Base-by-base conservation (phyloP, 2,888 invertebrate genomes). In the Trimorus sp. region DNA sequence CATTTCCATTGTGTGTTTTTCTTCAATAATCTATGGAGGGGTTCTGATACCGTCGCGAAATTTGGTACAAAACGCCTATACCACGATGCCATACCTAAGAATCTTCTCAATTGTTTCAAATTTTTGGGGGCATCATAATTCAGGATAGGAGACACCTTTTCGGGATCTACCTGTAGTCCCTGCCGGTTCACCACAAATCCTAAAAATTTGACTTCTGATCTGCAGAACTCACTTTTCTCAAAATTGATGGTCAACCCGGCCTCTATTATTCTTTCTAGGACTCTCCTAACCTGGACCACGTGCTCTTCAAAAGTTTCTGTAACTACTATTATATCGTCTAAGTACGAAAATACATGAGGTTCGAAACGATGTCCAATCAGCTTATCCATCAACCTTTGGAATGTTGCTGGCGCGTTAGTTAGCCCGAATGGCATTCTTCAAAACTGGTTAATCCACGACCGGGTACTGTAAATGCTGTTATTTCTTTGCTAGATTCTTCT, bases 31-130 rank as follows among this genome's bases (percentile, higher is more conserved):
- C 7, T 7, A 15, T 15, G 11, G 6, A 62, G 14, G 0, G 62
- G 48, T 11, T 40, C 45, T 1, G 36, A 5, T n/a, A 45, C 9
- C 5, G 36, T 9, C 9, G 36, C 45, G 11, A 65, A 65, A 8
- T 36, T 42, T 9, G 9, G 26, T 2, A 65, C 42, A n/a, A 51
- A 65, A 12, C 62, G 48, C 5, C 62, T 11, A 48, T 63, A 63
- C 62, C 62, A 63, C 26, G 62, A 49, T 9, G 49, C 49, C 65
- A 65, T 65, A 12, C 89, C 88, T 0, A 89, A 40, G 48, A 89
- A 89, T 7, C 84, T 40, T 3, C 85, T 73, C 6, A 88, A 14
- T 26, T 86, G 80, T 26, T 36, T 60, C 0, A 79, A 3, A 1
- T 36, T 79, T 1, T 9, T n/a, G 7, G 82, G 82, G 3, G 45